phyloP scores from a whole-genome alignment of 1,140 invertebrate genomes.

The Zaprionus taronus region DNA sequence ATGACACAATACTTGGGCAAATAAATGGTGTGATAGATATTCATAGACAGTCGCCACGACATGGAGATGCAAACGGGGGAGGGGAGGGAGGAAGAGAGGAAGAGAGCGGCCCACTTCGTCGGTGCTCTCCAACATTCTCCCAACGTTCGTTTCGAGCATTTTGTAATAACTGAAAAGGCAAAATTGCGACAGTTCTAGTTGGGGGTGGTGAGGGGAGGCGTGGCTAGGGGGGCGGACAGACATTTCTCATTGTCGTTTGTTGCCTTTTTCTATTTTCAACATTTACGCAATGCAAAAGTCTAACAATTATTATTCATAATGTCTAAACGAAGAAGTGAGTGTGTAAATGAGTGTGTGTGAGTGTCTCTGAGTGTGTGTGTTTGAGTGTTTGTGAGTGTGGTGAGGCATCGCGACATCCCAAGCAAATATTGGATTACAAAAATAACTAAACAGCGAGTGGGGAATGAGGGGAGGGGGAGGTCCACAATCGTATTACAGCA shows the following conservation, averaged over 20 bases:
- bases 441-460: conserved; percentile 32
- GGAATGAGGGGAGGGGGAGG: too few species aligned
- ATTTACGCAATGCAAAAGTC: conserved; percentile 77
- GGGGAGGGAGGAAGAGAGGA: too few species aligned
- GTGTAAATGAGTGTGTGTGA: not conserved
- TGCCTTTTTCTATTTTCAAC: conserved; percentile 72
- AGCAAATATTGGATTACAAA: conserved; percentile 76
- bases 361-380: conserved; percentile 17
- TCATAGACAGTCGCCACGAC: conserved; percentile 19
- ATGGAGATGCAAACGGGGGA: too few species aligned
- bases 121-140: conserved; percentile 13
- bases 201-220: not conserved
- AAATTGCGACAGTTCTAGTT: conserved; percentile 73
- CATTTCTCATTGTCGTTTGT: conserved; percentile 23
- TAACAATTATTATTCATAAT: conserved; percentile 71
- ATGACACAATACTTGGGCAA: conserved; percentile 61
- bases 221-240: not conserved
- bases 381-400: conserved; percentile 22
- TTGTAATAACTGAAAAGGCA: conserved; percentile 69
- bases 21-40: conserved; percentile 18
- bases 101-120: not conserved
- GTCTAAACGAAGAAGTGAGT: conserved; percentile 1
- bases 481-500: conserved; percentile 26
- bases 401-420: conserved; percentile 43
- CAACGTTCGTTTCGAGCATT: conserved; percentile 53